A percentile compares a stretch with the other conserved stretches of the same genome.
phyloP scores from a whole-genome alignment of 2,888 invertebrate species.

The Zygothrica quintamaculata region DNA sequence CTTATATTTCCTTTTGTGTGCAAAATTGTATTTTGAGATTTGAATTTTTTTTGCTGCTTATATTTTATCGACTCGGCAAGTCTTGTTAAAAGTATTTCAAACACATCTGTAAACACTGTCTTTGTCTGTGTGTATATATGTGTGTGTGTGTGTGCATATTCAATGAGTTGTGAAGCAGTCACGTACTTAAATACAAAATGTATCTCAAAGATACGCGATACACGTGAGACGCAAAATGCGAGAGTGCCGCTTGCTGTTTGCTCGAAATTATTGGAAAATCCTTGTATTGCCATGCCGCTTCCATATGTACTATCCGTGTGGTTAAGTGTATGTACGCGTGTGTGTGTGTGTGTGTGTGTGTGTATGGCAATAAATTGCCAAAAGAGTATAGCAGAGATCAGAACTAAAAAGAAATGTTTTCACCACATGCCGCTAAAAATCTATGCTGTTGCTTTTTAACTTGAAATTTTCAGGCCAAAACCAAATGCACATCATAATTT shows the following conservation, averaged over 20 bases:
- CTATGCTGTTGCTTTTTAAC: neutral
- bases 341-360: neutral
- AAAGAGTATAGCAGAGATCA: neutral
- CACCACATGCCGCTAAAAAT: conserved; percentile 45
- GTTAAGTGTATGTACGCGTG: neutral
- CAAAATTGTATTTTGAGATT: too few species aligned
- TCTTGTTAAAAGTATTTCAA: neutral
- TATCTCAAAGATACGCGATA: conserved; percentile 24
- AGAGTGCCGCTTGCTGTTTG: conserved; percentile 31
- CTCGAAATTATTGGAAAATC: conserved; percentile 37
- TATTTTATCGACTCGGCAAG: too few species aligned
- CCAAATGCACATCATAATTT: conserved; percentile 70
- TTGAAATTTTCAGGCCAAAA: conserved; percentile 12
- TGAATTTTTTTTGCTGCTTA: too few species aligned
- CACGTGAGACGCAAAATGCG: conserved; percentile 19
- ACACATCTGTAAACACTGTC: neutral
- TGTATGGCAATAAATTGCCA: conserved; percentile 5
- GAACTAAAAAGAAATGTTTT: conserved; percentile 28
- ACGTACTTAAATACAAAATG: conserved; percentile 16
- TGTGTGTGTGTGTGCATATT: neutral
- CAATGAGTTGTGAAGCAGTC: neutral
- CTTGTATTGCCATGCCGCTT: conserved; percentile 33
- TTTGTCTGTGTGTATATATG: conserved; percentile 3
- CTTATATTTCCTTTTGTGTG: too few species aligned
- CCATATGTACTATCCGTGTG: conserved; percentile 44